Percentiles rank a stretch among this genome's conserved stretches.
Conservation (phyloP, 2,113 vertebrate genomes). For the Zosterops pallidus region DNA sequence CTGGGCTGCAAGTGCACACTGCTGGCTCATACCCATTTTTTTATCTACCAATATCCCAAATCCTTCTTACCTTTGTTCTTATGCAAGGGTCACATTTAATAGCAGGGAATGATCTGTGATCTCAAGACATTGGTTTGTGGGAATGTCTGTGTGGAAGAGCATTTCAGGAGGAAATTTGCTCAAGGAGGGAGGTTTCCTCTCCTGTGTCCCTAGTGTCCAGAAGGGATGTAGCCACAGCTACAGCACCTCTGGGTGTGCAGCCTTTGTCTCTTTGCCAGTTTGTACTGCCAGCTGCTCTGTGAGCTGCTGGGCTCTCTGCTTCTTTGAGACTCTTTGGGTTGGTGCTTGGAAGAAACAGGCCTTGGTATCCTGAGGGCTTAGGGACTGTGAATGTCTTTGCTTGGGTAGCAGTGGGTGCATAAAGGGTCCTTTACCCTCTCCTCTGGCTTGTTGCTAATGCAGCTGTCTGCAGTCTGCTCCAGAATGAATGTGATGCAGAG, state of each 20-base stretch:
- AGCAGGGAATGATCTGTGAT: neutral
- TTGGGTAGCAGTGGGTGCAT: neutral
- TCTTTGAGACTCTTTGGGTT: neutral
- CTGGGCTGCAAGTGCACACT: neutral
- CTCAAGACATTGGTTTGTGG: neutral
- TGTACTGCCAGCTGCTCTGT: neutral
- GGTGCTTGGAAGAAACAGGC: neutral
- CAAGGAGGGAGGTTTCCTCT: constrained; percentile 30
- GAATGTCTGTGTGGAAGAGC: neutral
- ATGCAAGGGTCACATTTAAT: neutral
- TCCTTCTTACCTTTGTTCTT: neutral
- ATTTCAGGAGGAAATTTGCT: neutral
- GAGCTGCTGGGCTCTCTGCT: neutral
- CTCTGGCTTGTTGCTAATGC: neutral
- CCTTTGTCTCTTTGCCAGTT: neutral
- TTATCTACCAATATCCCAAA: neutral
- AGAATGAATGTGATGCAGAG: neutral
- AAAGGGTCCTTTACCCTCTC: neutral
- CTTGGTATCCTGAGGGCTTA: neutral
- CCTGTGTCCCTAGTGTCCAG: neutral
- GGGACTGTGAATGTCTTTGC: neutral
- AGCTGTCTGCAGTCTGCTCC: constrained; percentile 11
- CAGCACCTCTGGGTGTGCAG: neutral
- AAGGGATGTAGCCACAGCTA: neutral
- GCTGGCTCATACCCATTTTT: neutral